These are phyloP conservation scores for Phodopus roborovskii DNA, from an alignment of 2,113 vertebrate genomes.

Conservation along the genomic window DNA sequence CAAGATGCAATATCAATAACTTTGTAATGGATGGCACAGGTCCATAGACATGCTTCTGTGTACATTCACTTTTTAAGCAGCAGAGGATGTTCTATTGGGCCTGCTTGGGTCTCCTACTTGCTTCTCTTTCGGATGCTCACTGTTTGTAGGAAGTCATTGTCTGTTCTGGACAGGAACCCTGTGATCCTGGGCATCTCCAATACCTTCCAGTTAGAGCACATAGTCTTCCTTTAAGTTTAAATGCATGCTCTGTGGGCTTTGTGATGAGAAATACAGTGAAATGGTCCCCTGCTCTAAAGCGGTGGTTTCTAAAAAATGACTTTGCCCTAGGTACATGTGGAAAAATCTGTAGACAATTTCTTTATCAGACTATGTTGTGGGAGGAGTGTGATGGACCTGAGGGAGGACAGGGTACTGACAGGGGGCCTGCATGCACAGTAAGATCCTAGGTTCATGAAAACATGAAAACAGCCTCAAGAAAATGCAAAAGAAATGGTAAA, in stretches of 20 bases:
- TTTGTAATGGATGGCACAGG: not conserved
- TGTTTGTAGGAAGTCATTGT: not conserved
- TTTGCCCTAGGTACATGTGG: not conserved
- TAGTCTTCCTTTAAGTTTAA: not conserved
- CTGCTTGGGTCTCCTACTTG: not conserved
- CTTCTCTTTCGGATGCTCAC: not conserved
- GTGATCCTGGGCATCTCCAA: not conserved
- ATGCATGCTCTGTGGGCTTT: not conserved
- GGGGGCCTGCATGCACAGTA: fast-evolving
- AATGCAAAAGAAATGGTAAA: not conserved
- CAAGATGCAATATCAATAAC: not conserved
- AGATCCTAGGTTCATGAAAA: not conserved
- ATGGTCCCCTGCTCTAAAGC: not conserved
- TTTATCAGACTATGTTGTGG: not conserved
- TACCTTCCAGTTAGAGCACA: not conserved
- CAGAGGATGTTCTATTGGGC: not conserved
- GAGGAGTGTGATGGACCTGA: not conserved
- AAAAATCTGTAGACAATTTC: not conserved
- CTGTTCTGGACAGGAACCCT: not conserved
- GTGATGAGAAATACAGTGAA: not conserved
- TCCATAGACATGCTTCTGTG: not conserved
- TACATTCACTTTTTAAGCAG: not conserved
- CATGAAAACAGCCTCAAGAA: not conserved
- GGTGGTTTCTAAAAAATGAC: not conserved
- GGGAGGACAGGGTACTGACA: not conserved